Base-by-base conservation (phyloP, 2,113 vertebrate genomes). In the Dunckerocampus dactyliophorus region DNA sequence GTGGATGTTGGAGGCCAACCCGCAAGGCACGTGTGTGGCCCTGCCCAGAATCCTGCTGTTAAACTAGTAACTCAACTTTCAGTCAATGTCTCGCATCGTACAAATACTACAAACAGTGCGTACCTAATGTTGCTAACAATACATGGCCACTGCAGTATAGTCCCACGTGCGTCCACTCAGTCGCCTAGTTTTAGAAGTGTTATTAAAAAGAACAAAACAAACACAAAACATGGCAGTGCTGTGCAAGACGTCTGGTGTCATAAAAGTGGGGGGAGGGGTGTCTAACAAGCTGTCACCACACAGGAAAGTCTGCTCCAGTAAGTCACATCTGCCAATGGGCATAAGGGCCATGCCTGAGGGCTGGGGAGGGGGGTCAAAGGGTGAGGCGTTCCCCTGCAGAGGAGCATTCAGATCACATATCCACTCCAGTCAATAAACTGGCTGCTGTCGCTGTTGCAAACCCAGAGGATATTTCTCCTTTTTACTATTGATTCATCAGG, bases 211-310 rank as follows among this genome's bases (percentile, higher is more conserved):
- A 56, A 55, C 10, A 55, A 21, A 54, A 6, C 28, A 8, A 54
- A n/a, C 31, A 19, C 19, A 56, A 34, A 16, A 8, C 15, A 54
- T 3, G 53, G 37, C 34, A 42, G 42, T 19, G 12, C 54, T 19
- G 9, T n/a, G 16, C n/a, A 31, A 34, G 28, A n/a, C 17, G n/a
- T 39, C 53, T 20, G 15, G 53, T 55, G 53, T 42, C 54, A 42
- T 42, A 55, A 55, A 51, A 42, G 46, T 1, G 8, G 21, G 12
- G 52, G 19, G 3, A 19, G 19, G 61, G 47, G 65, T 43, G 65
- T 39, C 34, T 72, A 77, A 82, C 86, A 88, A 86, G 87, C 90
- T 92, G 90, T 91, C 86, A 88, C 74, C 72, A 63, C 71, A 68
- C 63, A 82, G 70, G 71, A 86, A 76, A 76, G 75, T 85, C 85